Base-by-base conservation (phyloP, 2,888 invertebrate genomes). In the Neoascia interrupta region DNA sequence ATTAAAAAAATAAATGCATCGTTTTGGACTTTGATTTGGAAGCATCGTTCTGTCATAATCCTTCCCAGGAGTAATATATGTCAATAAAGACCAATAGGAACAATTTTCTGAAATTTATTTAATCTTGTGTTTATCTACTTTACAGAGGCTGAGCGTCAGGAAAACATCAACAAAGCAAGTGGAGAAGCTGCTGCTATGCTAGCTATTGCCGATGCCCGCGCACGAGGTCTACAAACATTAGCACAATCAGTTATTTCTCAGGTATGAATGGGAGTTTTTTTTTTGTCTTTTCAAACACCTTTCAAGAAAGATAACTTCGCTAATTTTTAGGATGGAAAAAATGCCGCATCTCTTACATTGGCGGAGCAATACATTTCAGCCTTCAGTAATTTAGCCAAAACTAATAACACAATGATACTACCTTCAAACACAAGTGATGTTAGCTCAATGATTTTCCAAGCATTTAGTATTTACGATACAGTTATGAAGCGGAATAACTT, bases 321-420 rank as follows among this genome's bases (percentile, higher is more conserved):
- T n/a, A n/a, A 37, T 53, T 86, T 87, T 6, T 86, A 94, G 92
- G 92, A 95, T 85, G 98, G 96, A 16, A 92, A 92, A 81, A 94
- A 96, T 89, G 99, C 99, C 0, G 99, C 99, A 1, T 94, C 97
- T 0, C 90, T 99, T 34, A 93, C 94, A 10, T 91, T 99, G 74
- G 99, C 99, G 0, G 98, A 99, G 85, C 96, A 98, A 86, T 99
- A 99, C 87, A 96, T 99, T 34, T 90, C 92, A 15, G 98, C 99
- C 10, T 99, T 99, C 89, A 92, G 95, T 85, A 94, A 97, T 85
- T 89, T 99, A 80, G 99, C 99, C 0, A 94, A 96, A 88, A 94
- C 94, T 8, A 96, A 94, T 85, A 99, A 99, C 88, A 99, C 99
- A 0, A 91, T 99, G 73, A 95, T 99, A 83, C 89, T 99, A 82